These are phyloP conservation scores for Phrynocephalus versicolor DNA, from an alignment of 2,113 vertebrate species.

Conservation along the genomic window DNA sequence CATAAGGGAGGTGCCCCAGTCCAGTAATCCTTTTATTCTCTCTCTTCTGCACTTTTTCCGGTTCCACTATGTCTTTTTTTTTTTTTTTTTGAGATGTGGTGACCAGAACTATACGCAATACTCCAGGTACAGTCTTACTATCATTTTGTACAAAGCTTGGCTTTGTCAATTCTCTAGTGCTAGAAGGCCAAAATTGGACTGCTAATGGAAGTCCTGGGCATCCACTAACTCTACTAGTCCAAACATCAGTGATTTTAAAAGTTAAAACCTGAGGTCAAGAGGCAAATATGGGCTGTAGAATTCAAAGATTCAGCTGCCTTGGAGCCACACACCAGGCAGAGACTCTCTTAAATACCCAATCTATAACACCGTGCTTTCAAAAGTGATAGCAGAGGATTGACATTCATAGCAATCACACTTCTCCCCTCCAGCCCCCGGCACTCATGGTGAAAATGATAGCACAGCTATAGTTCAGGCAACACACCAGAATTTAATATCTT, in stretches of 20 bases:
- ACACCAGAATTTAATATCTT: conserved; percentile 20
- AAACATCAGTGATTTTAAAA: not conserved
- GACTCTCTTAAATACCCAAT: not conserved
- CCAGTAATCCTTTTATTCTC: too few relatives aligned
- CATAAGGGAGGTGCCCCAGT: too few relatives aligned
- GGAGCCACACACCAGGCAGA: not conserved
- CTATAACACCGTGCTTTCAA: not conserved
- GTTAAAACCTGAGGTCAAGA: not conserved
- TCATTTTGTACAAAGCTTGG: too few relatives aligned
- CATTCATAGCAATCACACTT: not conserved
- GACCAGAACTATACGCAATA: too few relatives aligned
- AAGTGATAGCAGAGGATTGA: not conserved
- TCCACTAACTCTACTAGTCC: not conserved
- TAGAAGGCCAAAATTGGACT: not conserved
- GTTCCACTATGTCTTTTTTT: too few relatives aligned
- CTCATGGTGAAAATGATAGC: not conserved
- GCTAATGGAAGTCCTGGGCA: not conserved
- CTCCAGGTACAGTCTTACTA: too few relatives aligned
- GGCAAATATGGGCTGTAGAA: not conserved
- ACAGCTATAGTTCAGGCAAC: not conserved
- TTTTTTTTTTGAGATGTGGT: too few relatives aligned
- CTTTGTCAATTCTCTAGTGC: too few relatives aligned
- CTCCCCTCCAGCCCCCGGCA: not conserved
- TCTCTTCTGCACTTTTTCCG: too few relatives aligned
- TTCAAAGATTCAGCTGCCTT: not conserved